Base-by-base conservation (phyloP, 2,888 invertebrate species). In the Bimastos eiseni region DNA sequence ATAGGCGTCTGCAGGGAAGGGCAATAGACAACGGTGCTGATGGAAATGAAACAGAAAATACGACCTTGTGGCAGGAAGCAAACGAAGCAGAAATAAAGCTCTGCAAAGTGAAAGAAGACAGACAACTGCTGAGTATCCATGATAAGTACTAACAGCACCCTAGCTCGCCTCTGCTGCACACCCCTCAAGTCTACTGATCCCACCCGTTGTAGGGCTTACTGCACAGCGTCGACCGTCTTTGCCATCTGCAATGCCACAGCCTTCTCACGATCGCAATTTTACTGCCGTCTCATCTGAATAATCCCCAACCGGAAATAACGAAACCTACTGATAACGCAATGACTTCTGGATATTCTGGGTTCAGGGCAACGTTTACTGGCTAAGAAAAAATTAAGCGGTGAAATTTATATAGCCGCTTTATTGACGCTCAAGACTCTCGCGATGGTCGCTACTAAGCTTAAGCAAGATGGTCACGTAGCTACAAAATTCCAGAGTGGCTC, bases 11-110 rank as follows among this genome's bases (percentile, higher is more conserved):
- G n/a, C 70, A n/a, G 70, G 70, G 70, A 70, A n/a, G 70, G 70
- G n/a, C 30, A n/a, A 70, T n/a, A 70, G 24, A 70, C 70, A 70
- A 70, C 41, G 49, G 70, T n/a, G 70, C 30, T n/a, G 70, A 70
- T 70, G n/a, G 70, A 70, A 70, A 70, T 70, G n/a, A 70, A 70
- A 70, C 70, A 70, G 70, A n/a, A 70, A 70, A 70, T 70, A 70
- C n/a, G 70, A 70, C 70, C 70, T 70, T 70, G 30, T 55, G 30
- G 70, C n/a, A 70, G 8, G 70, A 70, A 70, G 70, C 70, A 70
- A 70, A n/a, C 70, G 70, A 70, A 70, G 70, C 30, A 70, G 70
- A 70, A 70, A n/a, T n/a, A 70, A n/a, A 70, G 70, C 70, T 30
- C n/a, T n/a, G 70, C n/a, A 70, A n/a, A 70, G 30, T 70, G 70